Percentiles rank a stretch among this genome's conserved stretches.
Evolutionary conservation across 1,140 invertebrate species (phyloP).

Genomic region (Acyrthosiphon pisum): DNA sequence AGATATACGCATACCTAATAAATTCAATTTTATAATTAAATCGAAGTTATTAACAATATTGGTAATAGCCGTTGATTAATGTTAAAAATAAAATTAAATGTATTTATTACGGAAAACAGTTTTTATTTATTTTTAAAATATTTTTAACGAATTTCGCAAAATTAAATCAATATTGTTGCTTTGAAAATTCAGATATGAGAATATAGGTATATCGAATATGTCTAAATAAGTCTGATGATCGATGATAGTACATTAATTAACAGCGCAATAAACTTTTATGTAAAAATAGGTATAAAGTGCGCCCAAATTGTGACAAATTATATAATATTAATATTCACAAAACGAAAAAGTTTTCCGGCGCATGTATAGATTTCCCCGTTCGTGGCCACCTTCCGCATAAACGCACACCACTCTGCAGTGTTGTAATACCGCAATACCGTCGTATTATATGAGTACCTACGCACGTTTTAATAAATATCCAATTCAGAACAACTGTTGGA

Average conservation of each 20-base stretch:
- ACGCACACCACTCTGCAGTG: no score
- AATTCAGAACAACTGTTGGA: neutral
- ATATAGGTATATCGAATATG: neutral
- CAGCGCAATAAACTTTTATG: neutral
- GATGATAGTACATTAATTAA: neutral
- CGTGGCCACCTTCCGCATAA: neutral
- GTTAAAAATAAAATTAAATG: neutral
- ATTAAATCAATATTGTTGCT: neutral
- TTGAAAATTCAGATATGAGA: neutral
- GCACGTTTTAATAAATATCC: neutral
- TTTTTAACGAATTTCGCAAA: neutral
- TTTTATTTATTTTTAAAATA: neutral
- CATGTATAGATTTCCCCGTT: neutral
- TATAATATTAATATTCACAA: constrained; percentile 5
- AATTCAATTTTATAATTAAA: no score
- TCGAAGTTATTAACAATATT: neutral
- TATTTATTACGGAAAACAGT: neutral
- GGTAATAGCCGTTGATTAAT: neutral
- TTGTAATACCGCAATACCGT: neutral
- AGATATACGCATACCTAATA: no score
- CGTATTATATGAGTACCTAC: neutral
- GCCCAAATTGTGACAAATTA: neutral
- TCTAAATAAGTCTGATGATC: neutral
- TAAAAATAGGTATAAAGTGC: neutral
- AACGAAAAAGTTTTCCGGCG: neutral